Evolutionary conservation across 2,888 invertebrate genomes (phyloP).

Genomic region (Micropterix aruncella): DNA sequence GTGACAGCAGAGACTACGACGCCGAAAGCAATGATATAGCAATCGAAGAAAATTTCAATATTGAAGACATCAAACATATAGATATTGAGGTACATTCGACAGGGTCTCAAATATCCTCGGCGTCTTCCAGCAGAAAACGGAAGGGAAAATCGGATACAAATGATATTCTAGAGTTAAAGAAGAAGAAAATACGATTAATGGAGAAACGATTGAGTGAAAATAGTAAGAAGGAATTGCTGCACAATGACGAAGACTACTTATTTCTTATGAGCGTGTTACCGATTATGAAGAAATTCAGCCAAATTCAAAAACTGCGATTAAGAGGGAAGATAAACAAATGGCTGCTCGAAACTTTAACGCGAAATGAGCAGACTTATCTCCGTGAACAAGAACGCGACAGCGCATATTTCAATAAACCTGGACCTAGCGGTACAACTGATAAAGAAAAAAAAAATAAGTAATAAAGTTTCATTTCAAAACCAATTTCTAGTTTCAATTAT

Average conservation of each 20-base stretch:
- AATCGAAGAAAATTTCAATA: not conserved
- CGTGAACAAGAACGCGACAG: too few relatives aligned
- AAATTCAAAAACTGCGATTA: constrained; percentile 16
- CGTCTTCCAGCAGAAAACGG: not conserved
- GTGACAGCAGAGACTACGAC: not conserved
- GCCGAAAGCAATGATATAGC: not conserved
- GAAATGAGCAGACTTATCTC: constrained; percentile 8
- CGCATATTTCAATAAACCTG: too few relatives aligned
- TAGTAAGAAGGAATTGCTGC: constrained; percentile 8
- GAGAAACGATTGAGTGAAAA: constrained; percentile 5
- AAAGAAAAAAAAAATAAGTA: too few relatives aligned
- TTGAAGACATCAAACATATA: not conserved
- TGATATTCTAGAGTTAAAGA: not conserved
- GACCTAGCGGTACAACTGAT: too few relatives aligned
- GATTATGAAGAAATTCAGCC: constrained; percentile 14
- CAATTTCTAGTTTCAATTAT: too few relatives aligned
- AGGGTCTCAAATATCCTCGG: not conserved
- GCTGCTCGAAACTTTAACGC: constrained; percentile 14
- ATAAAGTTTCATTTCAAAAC: too few relatives aligned
- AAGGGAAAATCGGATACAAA: not conserved
- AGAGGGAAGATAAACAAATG: constrained; percentile 16
- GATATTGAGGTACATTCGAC: too few relatives aligned
- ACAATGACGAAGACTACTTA: constrained; percentile 15
- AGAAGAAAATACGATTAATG: not conserved
- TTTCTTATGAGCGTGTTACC: constrained; percentile 16